These are phyloP conservation scores for Helleia helle DNA, from an alignment of 2,888 invertebrate species.

Conservation along the genomic window DNA sequence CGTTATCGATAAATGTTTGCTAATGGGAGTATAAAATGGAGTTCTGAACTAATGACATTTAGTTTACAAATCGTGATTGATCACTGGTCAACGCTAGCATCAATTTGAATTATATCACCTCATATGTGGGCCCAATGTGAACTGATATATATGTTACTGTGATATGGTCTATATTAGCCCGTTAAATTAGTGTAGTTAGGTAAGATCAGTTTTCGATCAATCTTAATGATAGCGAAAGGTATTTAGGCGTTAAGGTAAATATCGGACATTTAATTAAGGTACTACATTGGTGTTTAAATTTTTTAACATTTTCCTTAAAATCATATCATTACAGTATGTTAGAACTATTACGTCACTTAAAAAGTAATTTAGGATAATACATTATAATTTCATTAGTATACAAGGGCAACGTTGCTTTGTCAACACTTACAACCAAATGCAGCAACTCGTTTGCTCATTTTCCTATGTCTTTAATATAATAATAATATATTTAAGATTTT, in stretches of 20 bases:
- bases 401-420: too few species aligned
- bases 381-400: too few species aligned
- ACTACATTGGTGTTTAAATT: too few species aligned
- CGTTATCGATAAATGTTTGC: conserved; percentile 17
- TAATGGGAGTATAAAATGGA: conserved; percentile 19
- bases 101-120: conserved; percentile 16
- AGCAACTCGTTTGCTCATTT: too few species aligned
- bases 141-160: neutral
- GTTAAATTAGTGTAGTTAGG: neutral
- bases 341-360: too few species aligned
- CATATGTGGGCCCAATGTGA: neutral
- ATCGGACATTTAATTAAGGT: neutral
- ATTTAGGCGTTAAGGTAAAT: conserved; percentile 10
- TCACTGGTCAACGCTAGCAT: conserved; percentile 15
- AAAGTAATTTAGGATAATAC: too few species aligned
- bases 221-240: conserved; percentile 9
- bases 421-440: too few species aligned
- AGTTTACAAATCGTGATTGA: conserved; percentile 18
- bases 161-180: neutral
- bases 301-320: too few species aligned
- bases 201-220: conserved; percentile 10
- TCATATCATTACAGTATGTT: too few species aligned
- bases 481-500: too few species aligned
- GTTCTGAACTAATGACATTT: conserved; percentile 11
- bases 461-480: too few species aligned